These are phyloP conservation scores for Lagodon rhomboides DNA, from an alignment of 2,797 vertebrate genomes.

Conservation along the genomic window DNA sequence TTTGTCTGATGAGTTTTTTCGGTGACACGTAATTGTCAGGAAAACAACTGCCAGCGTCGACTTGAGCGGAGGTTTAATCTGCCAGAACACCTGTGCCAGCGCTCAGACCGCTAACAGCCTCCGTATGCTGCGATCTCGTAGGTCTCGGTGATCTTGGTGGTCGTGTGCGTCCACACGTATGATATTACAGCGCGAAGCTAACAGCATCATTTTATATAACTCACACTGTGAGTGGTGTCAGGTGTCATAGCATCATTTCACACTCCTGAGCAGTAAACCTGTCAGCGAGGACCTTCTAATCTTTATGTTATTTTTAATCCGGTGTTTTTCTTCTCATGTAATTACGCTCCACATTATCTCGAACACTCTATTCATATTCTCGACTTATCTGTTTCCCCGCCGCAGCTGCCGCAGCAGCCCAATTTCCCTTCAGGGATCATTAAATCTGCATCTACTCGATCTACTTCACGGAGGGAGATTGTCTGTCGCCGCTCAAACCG, in stretches of 20 bases:
- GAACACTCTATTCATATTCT: conserved; percentile 18
- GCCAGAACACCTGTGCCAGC: not conserved
- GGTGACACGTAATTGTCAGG: not conserved
- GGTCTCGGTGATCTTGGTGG: not conserved
- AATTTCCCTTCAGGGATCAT: conserved; percentile 54
- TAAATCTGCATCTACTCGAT: conserved; percentile 48
- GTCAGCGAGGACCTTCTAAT: not conserved
- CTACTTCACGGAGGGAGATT: conserved; percentile 8
- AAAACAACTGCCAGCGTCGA: not conserved
- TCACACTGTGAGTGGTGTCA: not conserved
- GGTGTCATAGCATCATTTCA: not conserved
- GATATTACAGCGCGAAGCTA: not conserved
- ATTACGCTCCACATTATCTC: conserved; percentile 27
- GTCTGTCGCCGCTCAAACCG: conserved; percentile 7
- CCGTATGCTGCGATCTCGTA: not conserved
- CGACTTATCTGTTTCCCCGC: conserved; percentile 20
- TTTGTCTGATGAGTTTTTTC: not conserved
- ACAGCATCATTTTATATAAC: no score
- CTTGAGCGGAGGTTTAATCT: not conserved
- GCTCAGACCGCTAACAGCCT: not conserved
- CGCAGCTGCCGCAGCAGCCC: conserved; percentile 30
- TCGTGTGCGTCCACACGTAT: no score
- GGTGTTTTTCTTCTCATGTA: conserved; percentile 26
- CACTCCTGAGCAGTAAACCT: not conserved
- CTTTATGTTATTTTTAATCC: not conserved